Percentiles rank a stretch among this genome's conserved stretches.
Evolutionary conservation across 2,888 invertebrate genomes (phyloP).

Genomic region (Pilophorus perplexus): DNA sequence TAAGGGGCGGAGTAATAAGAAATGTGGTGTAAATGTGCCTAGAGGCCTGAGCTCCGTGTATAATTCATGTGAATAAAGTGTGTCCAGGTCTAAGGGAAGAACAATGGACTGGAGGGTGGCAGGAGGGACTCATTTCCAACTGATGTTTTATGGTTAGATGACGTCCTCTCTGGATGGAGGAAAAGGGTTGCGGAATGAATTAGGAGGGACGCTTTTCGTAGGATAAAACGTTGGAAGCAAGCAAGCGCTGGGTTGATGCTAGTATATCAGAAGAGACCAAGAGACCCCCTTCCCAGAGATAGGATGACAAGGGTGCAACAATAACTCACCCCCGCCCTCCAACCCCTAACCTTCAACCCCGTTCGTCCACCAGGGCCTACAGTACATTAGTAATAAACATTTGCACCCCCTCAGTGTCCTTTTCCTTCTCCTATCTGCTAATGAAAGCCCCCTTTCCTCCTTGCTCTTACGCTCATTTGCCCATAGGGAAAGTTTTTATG

Average conservation of each 20-base stretch:
- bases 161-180: conserved; percentile 33
- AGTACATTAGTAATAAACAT: conserved; percentile 45
- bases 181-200: conserved; percentile 40
- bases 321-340: conserved; percentile 39
- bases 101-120: conserved; percentile 33
- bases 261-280: conserved; percentile 34
- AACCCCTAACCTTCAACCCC: conserved; percentile 27
- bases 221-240: conserved; percentile 41
- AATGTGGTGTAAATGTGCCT: conserved; percentile 45
- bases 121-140: conserved; percentile 44
- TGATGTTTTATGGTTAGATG: conserved; percentile 46
- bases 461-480: conserved; percentile 6
- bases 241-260: conserved; percentile 29
- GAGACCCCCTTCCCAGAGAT: conserved; percentile 25
- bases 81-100: conserved; percentile 43
- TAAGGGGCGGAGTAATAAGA: conserved; percentile 41
- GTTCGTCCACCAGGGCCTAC: conserved; percentile 15
- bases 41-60: conserved; percentile 35
- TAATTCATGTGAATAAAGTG: conserved; percentile 47
- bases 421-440: conserved; percentile 36
- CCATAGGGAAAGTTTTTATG: background rate
- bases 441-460: conserved; percentile 30
- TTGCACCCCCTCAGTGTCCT: conserved; percentile 28
- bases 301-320: conserved; percentile 43
- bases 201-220: conserved; percentile 35